Evolutionary conservation across 2,888 invertebrate species (phyloP), one percentile per base, ranked within the genome.

Genomic region (Trypoxylon attenuatum): DNA sequence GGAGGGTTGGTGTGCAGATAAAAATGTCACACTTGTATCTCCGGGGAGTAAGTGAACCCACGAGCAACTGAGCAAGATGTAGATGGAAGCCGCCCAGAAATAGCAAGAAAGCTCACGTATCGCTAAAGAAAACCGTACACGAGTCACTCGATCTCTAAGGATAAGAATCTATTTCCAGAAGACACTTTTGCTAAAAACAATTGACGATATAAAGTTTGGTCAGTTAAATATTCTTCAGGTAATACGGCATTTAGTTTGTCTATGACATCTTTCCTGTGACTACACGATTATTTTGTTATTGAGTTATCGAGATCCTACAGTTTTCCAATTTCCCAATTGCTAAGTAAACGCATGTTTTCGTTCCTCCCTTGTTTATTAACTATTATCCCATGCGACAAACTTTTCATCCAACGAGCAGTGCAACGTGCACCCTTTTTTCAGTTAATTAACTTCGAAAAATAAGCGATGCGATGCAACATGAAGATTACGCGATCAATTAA

Each of bases 11-110:
- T 50, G 65, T 46, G 53, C 61, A 71, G 74, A 80, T 80, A 80
- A 80, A 80, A 80, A 80, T 80, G 76, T 80, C 80, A 77, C 77
- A 67, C 77, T 76, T 63, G 68, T 76, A 67, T 76, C 76, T 68
- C 73, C 52, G 46, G 74, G 73, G 79, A 78, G 70, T 70, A 69
- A 71, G 73, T 62, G 69, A 67, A 63, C 57, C 65, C 60, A 46
- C 54, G 57, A 67, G 68, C 69, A 67, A 70, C 73, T 54, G 60
- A 62, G 62, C 45, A 67, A 74, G 71, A 78, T 69, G 76, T 75
- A 76, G 79, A 79, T 76, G 68, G 67, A 73, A 64, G 55, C 59
- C 54, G 53, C 47, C 53, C 39, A 42, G 70, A 61, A 55, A 63
- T 49, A 66, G 58, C 54, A 19, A 58, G 46, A 19, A 33, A 51